Conservation (phyloP, 1,140 invertebrate species). For the Tetraneura akinire region DNA sequence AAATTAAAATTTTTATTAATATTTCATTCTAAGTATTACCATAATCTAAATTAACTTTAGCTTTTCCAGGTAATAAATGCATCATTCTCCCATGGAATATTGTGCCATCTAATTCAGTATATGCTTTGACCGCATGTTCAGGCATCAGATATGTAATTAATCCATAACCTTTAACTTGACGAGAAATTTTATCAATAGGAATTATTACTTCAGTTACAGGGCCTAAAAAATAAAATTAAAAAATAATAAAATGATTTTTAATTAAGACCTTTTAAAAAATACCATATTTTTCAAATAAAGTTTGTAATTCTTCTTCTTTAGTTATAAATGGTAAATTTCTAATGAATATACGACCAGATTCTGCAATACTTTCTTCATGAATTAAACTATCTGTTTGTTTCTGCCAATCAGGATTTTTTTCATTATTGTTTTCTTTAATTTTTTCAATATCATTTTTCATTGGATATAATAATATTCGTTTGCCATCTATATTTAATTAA, state of each 20-base stretch:
- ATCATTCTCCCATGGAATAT: conserved; percentile 89
- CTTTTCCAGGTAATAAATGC: conserved; percentile 88
- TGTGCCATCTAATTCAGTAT: conserved; percentile 82
- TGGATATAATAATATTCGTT: conserved; percentile 53
- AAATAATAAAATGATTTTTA: too few species aligned
- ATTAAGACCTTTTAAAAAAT: conserved; percentile 49
- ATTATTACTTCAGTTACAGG: conserved; percentile 85
- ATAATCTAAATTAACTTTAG: conserved; percentile 63
- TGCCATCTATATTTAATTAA: conserved; percentile 52
- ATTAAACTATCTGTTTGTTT: conserved; percentile 70
- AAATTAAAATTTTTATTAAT: not conserved
- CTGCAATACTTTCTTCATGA: conserved; percentile 79
- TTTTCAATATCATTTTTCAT: conserved; percentile 60
- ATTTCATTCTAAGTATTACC: conserved; percentile 7
- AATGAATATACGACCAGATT: conserved; percentile 92
- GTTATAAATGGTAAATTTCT: conserved; percentile 89
- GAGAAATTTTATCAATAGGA: conserved; percentile 82
- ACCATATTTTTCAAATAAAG: conserved; percentile 88
- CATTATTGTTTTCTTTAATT: conserved; percentile 58
- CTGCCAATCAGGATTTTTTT: conserved; percentile 64
- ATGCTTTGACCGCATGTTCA: conserved; percentile 91
- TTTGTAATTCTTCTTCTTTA: conserved; percentile 84
- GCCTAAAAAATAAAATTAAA: conserved; percentile 64
- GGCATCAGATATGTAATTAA: conserved; percentile 92
- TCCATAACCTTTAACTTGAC: conserved; percentile 92